phyloP scores from a whole-genome alignment of 1,140 invertebrate species.

The Dysdera silvatica region DNA sequence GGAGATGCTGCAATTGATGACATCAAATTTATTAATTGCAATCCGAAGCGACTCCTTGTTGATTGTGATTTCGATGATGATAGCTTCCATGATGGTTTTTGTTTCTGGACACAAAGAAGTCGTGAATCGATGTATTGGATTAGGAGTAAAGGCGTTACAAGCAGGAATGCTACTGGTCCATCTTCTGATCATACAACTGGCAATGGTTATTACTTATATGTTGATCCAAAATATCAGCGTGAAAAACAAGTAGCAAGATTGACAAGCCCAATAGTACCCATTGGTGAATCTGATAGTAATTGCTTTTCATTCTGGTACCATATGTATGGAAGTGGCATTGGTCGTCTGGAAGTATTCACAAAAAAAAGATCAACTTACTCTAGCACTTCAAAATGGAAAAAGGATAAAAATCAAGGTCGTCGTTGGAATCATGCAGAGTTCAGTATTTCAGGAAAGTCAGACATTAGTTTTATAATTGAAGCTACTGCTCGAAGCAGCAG shows the following conservation, averaged over 20 bases:
- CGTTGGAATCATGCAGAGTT: constrained; percentile 22
- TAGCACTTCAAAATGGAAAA: not conserved
- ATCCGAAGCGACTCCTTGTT: constrained; percentile 25
- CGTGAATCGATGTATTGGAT: constrained; percentile 12
- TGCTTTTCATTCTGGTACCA: constrained; percentile 36
- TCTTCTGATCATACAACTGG: constrained; percentile 32
- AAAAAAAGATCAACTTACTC: not conserved
- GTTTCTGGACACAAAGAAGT: constrained; percentile 14
- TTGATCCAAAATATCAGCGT: constrained; percentile 7
- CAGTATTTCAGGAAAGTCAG: not conserved
- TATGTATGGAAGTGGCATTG: constrained; percentile 33
- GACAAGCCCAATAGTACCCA: constrained; percentile 16
- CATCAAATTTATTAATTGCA: constrained; percentile 28
- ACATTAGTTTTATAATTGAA: constrained; percentile 7
- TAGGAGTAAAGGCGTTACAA: constrained; percentile 12
- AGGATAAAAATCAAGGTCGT: constrained; percentile 11
- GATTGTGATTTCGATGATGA: constrained; percentile 32
- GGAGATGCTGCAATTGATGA: constrained; percentile 29
- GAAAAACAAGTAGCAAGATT: not conserved
- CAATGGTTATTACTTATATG: constrained; percentile 32
- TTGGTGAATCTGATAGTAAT: constrained; percentile 1
- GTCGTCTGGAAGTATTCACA: constrained; percentile 17
- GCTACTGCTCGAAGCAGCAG: not conserved
- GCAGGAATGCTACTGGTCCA: constrained; percentile 22
- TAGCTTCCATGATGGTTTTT: constrained; percentile 13